Percentiles rank a stretch among this genome's conserved stretches.
Conservation (phyloP, 1,140 invertebrate genomes). For the Spodoptera frugiperda region DNA sequence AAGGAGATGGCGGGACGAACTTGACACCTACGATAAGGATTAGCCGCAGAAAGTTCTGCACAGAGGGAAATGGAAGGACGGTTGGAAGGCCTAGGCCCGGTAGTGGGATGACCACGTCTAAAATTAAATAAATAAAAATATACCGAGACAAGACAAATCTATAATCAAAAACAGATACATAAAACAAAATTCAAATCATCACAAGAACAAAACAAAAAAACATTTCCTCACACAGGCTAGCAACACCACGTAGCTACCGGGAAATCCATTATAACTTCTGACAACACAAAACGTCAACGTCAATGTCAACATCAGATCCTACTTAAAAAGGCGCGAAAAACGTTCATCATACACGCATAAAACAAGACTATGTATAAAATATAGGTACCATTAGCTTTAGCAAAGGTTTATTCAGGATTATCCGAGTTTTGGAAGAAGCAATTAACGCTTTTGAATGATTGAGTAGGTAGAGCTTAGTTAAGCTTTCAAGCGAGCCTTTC, state of each 20-base stretch:
- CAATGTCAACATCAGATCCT: background rate
- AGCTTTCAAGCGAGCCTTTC: slow-evolving; percentile 51
- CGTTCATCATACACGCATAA: slow-evolving; percentile 18
- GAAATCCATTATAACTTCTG: background rate
- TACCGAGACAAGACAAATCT: no score
- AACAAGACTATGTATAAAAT: slow-evolving; percentile 43
- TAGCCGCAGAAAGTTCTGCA: no score
- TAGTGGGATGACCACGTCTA: no score
- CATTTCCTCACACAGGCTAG: background rate
- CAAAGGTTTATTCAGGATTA: slow-evolving; percentile 53
- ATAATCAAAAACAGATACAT: no score
- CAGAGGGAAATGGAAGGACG: no score
- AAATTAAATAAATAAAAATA: no score
- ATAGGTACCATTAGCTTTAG: slow-evolving; percentile 50
- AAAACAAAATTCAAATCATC: no score
- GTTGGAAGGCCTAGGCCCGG: no score
- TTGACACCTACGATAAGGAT: no score
- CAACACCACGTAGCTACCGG: background rate
- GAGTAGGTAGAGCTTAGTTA: slow-evolving; percentile 56
- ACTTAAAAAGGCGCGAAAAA: background rate
- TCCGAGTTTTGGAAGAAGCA: slow-evolving; percentile 59
- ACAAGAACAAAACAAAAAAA: no score
- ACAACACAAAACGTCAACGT: background rate
- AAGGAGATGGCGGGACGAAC: no score
- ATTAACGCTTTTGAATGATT: slow-evolving; percentile 60